These are phyloP conservation scores for Rutpela maculata DNA, from an alignment of 2,888 invertebrate species.

Conservation along the genomic window DNA sequence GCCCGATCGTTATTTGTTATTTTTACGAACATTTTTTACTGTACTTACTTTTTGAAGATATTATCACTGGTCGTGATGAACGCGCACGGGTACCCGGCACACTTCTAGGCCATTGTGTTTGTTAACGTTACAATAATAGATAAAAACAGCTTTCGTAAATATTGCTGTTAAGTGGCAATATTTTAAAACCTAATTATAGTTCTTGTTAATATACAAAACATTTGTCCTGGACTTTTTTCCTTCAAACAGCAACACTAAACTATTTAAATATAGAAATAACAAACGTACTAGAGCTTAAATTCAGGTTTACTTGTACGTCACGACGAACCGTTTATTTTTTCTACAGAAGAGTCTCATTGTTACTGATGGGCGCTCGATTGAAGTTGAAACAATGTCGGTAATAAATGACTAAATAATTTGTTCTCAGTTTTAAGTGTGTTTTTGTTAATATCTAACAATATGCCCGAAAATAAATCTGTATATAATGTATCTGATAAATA, in stretches of 20 bases:
- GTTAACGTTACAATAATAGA: conserved; percentile 25
- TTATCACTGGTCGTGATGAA: conserved; percentile 9
- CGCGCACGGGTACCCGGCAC: neutral
- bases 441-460: conserved; percentile 4
- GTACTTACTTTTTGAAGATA: neutral
- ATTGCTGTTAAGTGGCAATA: conserved; percentile 33
- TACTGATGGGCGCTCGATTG: neutral
- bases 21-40: neutral
- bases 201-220: conserved; percentile 33
- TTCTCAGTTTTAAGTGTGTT: neutral
- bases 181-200: conserved; percentile 33
- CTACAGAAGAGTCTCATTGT: neutral
- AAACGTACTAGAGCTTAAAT: conserved; percentile 8
- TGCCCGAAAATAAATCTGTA: neutral
- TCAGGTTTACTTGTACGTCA: neutral
- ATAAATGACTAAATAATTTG: conserved; percentile 1
- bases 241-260: conserved; percentile 27
- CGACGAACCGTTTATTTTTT: neutral
- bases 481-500: neutral
- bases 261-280: conserved; percentile 31
- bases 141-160: conserved; percentile 27
- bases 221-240: conserved; percentile 32
- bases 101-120: conserved; percentile 10
- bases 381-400: neutral
- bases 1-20: neutral